A percentile compares a stretch with the other conserved stretches of the same genome.
These are phyloP conservation scores for Cephalopachus bancanus DNA, from an alignment of 2,797 vertebrate genomes.

Conservation along the genomic window DNA sequence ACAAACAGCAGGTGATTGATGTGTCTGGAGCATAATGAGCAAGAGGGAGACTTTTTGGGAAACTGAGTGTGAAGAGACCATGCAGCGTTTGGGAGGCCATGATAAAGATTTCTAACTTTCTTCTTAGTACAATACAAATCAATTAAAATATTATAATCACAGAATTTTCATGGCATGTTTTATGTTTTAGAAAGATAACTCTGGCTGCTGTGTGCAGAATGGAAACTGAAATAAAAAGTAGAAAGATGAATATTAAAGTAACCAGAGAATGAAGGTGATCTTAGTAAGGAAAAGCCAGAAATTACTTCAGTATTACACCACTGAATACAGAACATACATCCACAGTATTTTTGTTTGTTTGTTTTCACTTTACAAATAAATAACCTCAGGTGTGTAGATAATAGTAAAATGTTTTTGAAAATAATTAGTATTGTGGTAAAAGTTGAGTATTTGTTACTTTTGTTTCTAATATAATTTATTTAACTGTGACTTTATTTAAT, in stretches of 20 bases:
- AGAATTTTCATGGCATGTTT: not conserved
- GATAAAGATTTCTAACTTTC: not conserved
- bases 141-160: not conserved
- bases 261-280: not conserved
- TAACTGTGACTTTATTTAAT: not conserved
- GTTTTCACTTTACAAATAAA: too few relatives aligned
- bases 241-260: not conserved
- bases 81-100: not conserved
- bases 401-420: not conserved
- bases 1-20: not conserved
- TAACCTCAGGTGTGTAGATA: not conserved
- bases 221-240: not conserved
- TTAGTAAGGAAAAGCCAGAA: not conserved
- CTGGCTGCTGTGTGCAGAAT: not conserved
- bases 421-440: not conserved
- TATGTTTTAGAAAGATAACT: not conserved
- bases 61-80: not conserved
- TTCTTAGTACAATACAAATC: not conserved
- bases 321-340: not conserved
- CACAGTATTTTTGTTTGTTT: too few relatives aligned
- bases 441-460: not conserved
- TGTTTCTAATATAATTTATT: not conserved
- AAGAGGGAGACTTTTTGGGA: not conserved
- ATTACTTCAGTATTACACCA: not conserved
- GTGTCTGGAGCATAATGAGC: not conserved